Evolutionary conservation across 1,140 invertebrate genomes (phyloP).

Genomic region (Spodoptera frugiperda): DNA sequence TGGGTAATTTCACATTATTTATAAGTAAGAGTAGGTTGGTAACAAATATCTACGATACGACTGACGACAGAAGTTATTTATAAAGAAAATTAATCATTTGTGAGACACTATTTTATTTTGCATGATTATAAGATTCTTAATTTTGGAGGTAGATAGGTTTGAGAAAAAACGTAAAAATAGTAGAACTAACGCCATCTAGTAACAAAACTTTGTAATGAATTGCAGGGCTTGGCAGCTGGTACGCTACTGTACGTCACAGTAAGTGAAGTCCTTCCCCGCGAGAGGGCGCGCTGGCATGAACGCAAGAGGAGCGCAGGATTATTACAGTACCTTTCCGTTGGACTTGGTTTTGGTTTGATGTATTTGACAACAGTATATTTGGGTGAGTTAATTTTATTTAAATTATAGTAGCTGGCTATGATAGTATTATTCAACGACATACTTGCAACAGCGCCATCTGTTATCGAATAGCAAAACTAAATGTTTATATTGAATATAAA

Average conservation of each 20-base stretch:
- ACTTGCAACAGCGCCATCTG: too few species aligned
- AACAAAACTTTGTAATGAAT: background rate
- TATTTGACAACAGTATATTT: slow-evolving; percentile 76
- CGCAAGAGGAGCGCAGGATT: slow-evolving; percentile 86
- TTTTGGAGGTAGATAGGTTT: too few species aligned
- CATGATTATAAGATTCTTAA: background rate
- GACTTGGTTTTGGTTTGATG: slow-evolving; percentile 88
- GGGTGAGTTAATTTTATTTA: slow-evolving; percentile 58
- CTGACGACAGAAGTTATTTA: background rate
- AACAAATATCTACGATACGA: too few species aligned
- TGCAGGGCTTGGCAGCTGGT: slow-evolving; percentile 93
- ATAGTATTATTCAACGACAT: too few species aligned
- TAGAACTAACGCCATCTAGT: slow-evolving; percentile 44
- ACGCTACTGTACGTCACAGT: slow-evolving; percentile 97
- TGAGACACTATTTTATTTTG: background rate
- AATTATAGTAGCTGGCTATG: too few species aligned
- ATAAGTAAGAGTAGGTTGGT: too few species aligned
- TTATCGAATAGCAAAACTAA: too few species aligned
- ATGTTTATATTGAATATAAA: too few species aligned
- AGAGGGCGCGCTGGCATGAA: slow-evolving; percentile 90
- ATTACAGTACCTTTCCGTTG: slow-evolving; percentile 87
- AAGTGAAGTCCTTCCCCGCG: slow-evolving; percentile 95
- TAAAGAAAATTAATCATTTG: too few species aligned
- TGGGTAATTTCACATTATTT: too few species aligned
- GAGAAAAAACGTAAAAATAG: background rate